Evolutionary conservation across 2,888 invertebrate species (phyloP).

Genomic region (Pollenia angustigena): DNA sequence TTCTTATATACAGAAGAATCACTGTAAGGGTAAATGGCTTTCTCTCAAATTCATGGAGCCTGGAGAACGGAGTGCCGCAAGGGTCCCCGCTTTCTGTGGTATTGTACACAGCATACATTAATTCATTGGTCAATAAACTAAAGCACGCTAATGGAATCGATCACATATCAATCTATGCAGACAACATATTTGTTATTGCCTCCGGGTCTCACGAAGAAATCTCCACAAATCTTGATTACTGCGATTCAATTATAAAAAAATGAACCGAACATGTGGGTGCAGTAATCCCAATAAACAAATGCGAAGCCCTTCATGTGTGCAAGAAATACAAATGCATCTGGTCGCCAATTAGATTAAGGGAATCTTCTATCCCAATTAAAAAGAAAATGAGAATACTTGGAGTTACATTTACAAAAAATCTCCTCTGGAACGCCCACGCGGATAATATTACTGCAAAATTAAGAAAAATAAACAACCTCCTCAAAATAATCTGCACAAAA

Average conservation of each 20-base stretch:
- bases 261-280: conserved; percentile 1
- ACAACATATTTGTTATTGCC: conserved; percentile 50
- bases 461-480: conserved; percentile 5
- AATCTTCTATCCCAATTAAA: neutral
- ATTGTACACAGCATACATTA: conserved; percentile 12
- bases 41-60: neutral
- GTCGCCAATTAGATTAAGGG: conserved; percentile 6
- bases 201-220: conserved; percentile 42
- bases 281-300: conserved; percentile 13
- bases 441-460: conserved; percentile 6
- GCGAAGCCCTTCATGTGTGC: conserved; percentile 33
- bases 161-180: conserved; percentile 44
- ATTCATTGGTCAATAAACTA: conserved; percentile 12
- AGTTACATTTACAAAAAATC: conserved; percentile 46
- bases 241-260: conserved; percentile 25
- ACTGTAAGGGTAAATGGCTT: conserved; percentile 30
- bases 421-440: conserved; percentile 51
- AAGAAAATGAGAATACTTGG: conserved; percentile 40
- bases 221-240: neutral
- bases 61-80: neutral
- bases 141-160: conserved; percentile 9
- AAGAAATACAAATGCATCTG: conserved; percentile 23
- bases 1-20: conserved; percentile 38
- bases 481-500: conserved; percentile 31
- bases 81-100: conserved; percentile 43